Percentiles rank a stretch among this genome's conserved stretches.
Conservation (phyloP, 2,888 invertebrate genomes). For the Acleris literana region DNA sequence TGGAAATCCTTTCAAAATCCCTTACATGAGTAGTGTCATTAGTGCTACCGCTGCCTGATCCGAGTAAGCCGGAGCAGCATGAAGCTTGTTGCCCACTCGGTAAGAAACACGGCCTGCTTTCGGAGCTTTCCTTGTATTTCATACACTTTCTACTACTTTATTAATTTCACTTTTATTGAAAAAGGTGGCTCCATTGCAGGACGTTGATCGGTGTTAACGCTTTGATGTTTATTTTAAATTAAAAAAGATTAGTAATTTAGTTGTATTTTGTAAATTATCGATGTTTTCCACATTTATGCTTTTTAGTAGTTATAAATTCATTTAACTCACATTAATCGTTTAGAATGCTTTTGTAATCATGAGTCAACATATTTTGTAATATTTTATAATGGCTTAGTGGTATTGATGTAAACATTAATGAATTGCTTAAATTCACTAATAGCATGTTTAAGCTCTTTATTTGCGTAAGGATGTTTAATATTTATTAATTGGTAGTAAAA, state of each 20-base stretch:
- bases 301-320: slow-evolving; percentile 25
- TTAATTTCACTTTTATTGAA: slow-evolving; percentile 35
- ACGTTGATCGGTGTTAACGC: slow-evolving; percentile 68
- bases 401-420: slow-evolving; percentile 38
- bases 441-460: slow-evolving; percentile 67
- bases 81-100: slow-evolving; percentile 95
- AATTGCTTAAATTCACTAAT: slow-evolving; percentile 45
- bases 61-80: slow-evolving; percentile 94
- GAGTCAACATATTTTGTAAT: slow-evolving; percentile 12
- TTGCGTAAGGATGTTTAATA: slow-evolving; percentile 61
- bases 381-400: slow-evolving; percentile 37
- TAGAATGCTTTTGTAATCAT: slow-evolving; percentile 49
- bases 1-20: slow-evolving; percentile 65
- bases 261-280: slow-evolving; percentile 48
- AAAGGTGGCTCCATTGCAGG: slow-evolving; percentile 61
- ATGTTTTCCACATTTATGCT: slow-evolving; percentile 59
- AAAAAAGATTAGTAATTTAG: slow-evolving; percentile 51
- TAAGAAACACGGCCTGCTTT: slow-evolving; percentile 78
- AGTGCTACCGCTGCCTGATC: slow-evolving; percentile 93
- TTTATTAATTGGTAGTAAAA: slow-evolving; percentile 59
- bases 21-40: slow-evolving; percentile 85
- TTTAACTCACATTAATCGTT: slow-evolving; percentile 52
- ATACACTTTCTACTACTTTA: slow-evolving; percentile 42
- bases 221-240: slow-evolving; percentile 57
- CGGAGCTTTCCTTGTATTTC: slow-evolving; percentile 42